These are phyloP conservation scores for Rafetus swinhoei DNA, from an alignment of 2,113 vertebrate species.

Conservation along the genomic window DNA sequence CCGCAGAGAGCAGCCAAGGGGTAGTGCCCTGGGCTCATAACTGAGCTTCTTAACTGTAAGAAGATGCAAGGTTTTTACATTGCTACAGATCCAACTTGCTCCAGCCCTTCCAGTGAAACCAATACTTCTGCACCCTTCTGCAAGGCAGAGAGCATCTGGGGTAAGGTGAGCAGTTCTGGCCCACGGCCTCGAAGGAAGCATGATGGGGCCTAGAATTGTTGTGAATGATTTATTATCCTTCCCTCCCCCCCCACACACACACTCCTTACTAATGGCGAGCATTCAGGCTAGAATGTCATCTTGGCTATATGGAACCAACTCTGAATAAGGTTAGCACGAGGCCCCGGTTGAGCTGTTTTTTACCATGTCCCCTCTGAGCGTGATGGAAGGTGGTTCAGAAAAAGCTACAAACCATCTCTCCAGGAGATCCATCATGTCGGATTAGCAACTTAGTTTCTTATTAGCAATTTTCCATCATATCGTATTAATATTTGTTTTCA, in stretches of 20 bases:
- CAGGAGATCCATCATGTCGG: conserved; percentile 71
- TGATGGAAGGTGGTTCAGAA: conserved; percentile 66
- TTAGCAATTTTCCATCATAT: conserved; percentile 80
- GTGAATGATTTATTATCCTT: not conserved
- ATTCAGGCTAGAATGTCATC: not conserved
- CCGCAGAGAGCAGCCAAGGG: not conserved
- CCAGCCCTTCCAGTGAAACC: not conserved
- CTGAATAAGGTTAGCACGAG: not conserved
- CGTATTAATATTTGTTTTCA: conserved; percentile 82
- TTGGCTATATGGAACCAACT: not conserved
- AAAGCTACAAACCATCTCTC: conserved; percentile 61
- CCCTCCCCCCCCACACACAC: not conserved
- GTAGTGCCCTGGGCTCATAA: not conserved
- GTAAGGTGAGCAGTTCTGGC: not conserved
- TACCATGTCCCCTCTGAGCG: rapidly evolving
- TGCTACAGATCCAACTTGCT: not conserved
- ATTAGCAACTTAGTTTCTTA: conserved; percentile 78
- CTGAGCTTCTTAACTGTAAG: not conserved
- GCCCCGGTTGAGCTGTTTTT: not conserved
- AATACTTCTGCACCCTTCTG: not conserved
- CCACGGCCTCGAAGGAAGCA: not conserved
- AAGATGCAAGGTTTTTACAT: not conserved
- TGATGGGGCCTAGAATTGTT: not conserved
- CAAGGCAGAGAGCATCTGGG: not conserved
- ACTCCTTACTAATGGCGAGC: not conserved